These are phyloP conservation scores for Rhyacophila brunnea DNA, from an alignment of 1,140 invertebrate species.

Conservation along the genomic window DNA sequence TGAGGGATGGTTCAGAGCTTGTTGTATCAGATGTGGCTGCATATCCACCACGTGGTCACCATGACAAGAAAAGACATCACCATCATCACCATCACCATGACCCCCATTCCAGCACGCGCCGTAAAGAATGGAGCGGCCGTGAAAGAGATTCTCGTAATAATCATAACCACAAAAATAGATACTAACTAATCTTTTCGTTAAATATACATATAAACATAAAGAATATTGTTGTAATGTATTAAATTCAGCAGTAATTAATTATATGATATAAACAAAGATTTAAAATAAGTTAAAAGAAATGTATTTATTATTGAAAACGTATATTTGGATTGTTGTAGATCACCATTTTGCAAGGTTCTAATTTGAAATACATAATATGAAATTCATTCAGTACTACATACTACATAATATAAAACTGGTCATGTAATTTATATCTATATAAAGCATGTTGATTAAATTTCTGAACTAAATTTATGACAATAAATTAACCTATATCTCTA, in stretches of 20 bases:
- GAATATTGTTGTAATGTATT: not conserved
- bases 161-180: conserved; percentile 50
- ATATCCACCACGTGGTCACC: conserved; percentile 50
- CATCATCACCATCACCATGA: conserved; percentile 80
- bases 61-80: conserved; percentile 76
- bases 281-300: not conserved
- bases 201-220: not conserved
- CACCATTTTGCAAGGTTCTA: not conserved
- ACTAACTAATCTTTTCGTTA: conserved; percentile 33
- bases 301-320: not conserved
- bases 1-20: conserved; percentile 78
- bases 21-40: conserved; percentile 70
- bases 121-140: conserved; percentile 40
- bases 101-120: conserved; percentile 37
- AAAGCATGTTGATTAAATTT: no score
- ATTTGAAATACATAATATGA: not conserved
- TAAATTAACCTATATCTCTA: no score
- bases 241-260: not conserved
- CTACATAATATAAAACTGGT: no score
- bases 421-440: no score
- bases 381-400: no score
- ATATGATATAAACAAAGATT: not conserved
- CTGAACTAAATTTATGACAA: no score
- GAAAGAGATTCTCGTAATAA: conserved; percentile 43
- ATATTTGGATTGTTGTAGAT: not conserved